Evolutionary conservation across 2,888 invertebrate genomes (phyloP).

Genomic region (Harpagoxenus sublaevis): DNA sequence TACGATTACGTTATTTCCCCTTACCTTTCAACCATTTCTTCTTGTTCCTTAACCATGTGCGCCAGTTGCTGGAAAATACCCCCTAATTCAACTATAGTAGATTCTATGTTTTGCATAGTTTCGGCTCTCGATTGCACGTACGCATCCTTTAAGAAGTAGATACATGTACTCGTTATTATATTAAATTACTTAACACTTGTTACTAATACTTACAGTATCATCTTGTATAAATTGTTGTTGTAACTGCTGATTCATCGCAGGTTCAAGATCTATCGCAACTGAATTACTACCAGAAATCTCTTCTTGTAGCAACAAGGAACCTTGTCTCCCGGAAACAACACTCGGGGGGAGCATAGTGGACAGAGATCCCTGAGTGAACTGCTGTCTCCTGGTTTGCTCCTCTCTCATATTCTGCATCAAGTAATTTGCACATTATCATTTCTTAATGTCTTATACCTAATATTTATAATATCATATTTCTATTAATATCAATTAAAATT

Average conservation of each 20-base stretch:
- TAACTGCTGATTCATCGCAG: slow-evolving; percentile 86
- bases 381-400: slow-evolving; percentile 97
- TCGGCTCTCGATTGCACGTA: slow-evolving; percentile 97
- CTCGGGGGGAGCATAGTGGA: slow-evolving; percentile 89
- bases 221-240: slow-evolving; percentile 84
- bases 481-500: background rate
- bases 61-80: slow-evolving; percentile 98
- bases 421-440: slow-evolving; percentile 17
- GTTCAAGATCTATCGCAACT: slow-evolving; percentile 95
- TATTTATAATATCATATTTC: background rate
- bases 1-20: slow-evolving; percentile 16
- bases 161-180: background rate
- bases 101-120: slow-evolving; percentile 99
- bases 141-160: slow-evolving; percentile 88
- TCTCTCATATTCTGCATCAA: slow-evolving; percentile 93
- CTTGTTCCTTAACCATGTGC: slow-evolving; percentile 99
- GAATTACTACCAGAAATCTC: slow-evolving; percentile 78
- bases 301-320: slow-evolving; percentile 84
- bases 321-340: slow-evolving; percentile 87
- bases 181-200: slow-evolving; percentile 13
- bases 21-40: slow-evolving; percentile 97
- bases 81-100: slow-evolving; percentile 99
- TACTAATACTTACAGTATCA: slow-evolving; percentile 79
- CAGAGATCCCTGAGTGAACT: slow-evolving; percentile 92
- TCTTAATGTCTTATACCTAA: background rate